Base-by-base conservation (phyloP, 2,888 invertebrate genomes). In the Cosmia trapezina region DNA sequence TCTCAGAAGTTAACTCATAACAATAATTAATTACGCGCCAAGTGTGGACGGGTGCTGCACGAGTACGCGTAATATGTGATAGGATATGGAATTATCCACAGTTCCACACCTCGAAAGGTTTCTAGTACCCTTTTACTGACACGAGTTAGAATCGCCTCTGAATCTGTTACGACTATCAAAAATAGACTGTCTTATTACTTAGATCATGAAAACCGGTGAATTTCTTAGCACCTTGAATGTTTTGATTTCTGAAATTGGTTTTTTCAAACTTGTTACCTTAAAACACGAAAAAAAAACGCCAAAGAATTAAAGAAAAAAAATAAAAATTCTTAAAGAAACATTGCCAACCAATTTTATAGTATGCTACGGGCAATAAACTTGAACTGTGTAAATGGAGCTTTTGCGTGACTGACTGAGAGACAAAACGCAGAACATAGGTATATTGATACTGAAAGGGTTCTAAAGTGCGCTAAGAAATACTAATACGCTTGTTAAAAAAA, bases 1-100 rank as follows among this genome's bases (percentile, higher is more conserved):
- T 60, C 67, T 60, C 53, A 70, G 83, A 67, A 67, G 8, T 14
- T 47, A 62, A 17, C 33, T 70, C 47, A 57, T 8, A 70, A 64
- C 56, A 70, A 73, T 68, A 62, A 68, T 57, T 59, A 51, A 62
- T 54, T 61, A 51, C n/a, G n/a, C n/a, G n/a, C 53, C 43, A 66
- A 59, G 47, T 28, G 17, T 64, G 4, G 51, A 69, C 33, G 37
- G 57, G 37, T 53, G 11, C 54, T 37, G 54, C 37, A 63, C 19
- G 33, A 28, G n/a, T n/a, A 51, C 43, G 14, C 11, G 51, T 45
- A 41, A 17, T 53, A 59, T 2, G 17, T 28, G 14, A 6, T 37
- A n/a, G 28, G 28, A n/a, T 49, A 33, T 17, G 22, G 51, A 79
- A 56, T 53, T 65, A 75, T 61, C 45, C 45, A 47, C 22, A 51